Percentiles rank a stretch among this genome's conserved stretches.
These are phyloP conservation scores for Heliothis peltigera DNA, from an alignment of 2,888 invertebrate genomes.

Conservation along the genomic window DNA sequence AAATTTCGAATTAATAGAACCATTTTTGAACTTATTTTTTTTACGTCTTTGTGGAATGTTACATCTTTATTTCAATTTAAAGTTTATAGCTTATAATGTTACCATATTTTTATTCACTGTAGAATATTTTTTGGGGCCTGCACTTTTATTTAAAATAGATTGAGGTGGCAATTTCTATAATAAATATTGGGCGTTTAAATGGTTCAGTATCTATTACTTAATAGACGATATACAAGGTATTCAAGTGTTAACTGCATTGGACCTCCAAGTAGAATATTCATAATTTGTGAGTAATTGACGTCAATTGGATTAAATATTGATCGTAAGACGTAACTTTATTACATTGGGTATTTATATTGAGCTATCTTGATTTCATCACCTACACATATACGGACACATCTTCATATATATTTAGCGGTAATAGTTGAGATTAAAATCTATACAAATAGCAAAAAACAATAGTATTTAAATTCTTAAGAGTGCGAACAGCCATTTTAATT, in stretches of 20 bases:
- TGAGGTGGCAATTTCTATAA: conserved; percentile 16
- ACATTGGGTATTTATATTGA: background rate
- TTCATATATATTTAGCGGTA: background rate
- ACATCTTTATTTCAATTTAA: conserved; percentile 12
- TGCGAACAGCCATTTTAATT: background rate
- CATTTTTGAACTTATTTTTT: conserved; percentile 27
- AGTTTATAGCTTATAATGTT: conserved; percentile 13
- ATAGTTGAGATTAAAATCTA: background rate
- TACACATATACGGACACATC: background rate
- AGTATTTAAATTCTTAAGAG: background rate
- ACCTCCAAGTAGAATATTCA: background rate
- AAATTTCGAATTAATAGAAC: conserved; percentile 47
- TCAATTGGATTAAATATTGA: background rate
- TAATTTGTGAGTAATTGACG: background rate
- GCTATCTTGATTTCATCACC: background rate
- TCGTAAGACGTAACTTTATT: background rate
- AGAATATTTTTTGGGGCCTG: conserved; percentile 11
- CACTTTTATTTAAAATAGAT: conserved; percentile 11
- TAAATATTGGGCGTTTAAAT: conserved; percentile 23
- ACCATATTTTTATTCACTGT: conserved; percentile 12
- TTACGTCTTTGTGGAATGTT: conserved; percentile 1
- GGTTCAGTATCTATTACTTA: conserved; percentile 8
- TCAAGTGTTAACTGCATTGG: conserved; percentile 4
- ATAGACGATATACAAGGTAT: conserved; percentile 12
- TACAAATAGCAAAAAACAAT: background rate